phyloP scores from a whole-genome alignment of 2,888 invertebrate genomes.

The Calameuta idolon region DNA sequence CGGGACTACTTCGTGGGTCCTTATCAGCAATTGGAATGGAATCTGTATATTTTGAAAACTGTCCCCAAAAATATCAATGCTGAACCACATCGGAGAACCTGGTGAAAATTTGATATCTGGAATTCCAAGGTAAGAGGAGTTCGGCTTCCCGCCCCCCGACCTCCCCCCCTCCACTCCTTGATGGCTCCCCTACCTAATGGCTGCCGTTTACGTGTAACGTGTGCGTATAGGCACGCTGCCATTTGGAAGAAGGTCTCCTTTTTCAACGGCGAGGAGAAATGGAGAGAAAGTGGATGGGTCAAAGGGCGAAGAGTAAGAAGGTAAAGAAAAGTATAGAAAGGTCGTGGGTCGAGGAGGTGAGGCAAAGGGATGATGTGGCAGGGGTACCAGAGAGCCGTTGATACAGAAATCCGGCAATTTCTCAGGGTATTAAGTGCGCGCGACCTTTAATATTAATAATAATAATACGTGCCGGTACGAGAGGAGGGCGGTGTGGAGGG shows the following conservation, averaged over 20 bases:
- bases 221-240: conserved; percentile 16
- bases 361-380: background rate
- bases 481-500: no score
- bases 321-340: conserved; percentile 30
- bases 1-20: background rate
- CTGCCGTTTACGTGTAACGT: conserved; percentile 2
- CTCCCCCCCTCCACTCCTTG: background rate
- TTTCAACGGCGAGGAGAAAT: conserved; percentile 15
- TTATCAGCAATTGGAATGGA: background rate
- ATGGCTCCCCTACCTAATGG: background rate
- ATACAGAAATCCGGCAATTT: conserved; percentile 59
- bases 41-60: background rate
- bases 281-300: conserved; percentile 10
- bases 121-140: background rate
- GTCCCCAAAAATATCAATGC: background rate
- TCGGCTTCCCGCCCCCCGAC: no score
- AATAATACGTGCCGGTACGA: conserved; percentile 47
- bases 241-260: conserved; percentile 34
- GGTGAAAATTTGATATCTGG: background rate
- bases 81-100: background rate
- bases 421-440: conserved; percentile 59
- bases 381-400: conserved; percentile 31
- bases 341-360: conserved; percentile 36
- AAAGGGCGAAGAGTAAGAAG: conserved; percentile 15
- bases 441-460: conserved; percentile 63